Evolutionary conservation across 2,113 vertebrate species (phyloP), one percentile per base, ranked within the genome.

Genomic region (Trogon surrucura): DNA sequence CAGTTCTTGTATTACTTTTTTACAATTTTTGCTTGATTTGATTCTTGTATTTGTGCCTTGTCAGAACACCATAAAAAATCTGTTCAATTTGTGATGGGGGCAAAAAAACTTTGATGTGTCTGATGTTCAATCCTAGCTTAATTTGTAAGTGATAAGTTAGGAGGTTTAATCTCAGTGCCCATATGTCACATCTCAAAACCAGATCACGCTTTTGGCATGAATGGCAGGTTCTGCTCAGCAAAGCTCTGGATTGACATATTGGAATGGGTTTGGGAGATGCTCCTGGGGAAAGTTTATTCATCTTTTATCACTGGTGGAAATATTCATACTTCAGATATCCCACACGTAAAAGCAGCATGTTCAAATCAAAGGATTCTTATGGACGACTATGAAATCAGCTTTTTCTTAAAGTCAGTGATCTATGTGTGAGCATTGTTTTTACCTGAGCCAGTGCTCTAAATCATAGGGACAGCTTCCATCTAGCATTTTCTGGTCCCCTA

Each of bases 111-210:
- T 84, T 67, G 85, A 88, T 74, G 69, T 3, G 4, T 57, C 72
- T 91, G 88, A 88, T 11, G 32, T 78, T 94, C 56, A 74, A 67
- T 69, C 57, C 57, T 29, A 83, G 56, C 38, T 95, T 91, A 91
- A 92, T 84, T 93, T 27, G 20, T 86, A 88, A 96, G 80, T 83
- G 90, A 34, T 90, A 80, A 66, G 0, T 70, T 48, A 17, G 89
- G 38, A 67, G 75, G 80, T 93, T 96, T 96, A 86, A 96, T 94
- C 95, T 94, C 53, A 15, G 72, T 57, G 90, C 90, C 93, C 88
- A 62, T 91, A 77, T 51, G 93, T 60, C 93, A 89, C 82, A 88
- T 93, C 85, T 93, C 88, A 85, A 74, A 91, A 85, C 60, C 81
- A 94, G 72, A 91, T 88, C 89, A 64, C 60, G 23, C 41, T 56